These are phyloP conservation scores for Mystacornis crossleyi DNA, from an alignment of 2,113 vertebrate species.

Conservation along the genomic window DNA sequence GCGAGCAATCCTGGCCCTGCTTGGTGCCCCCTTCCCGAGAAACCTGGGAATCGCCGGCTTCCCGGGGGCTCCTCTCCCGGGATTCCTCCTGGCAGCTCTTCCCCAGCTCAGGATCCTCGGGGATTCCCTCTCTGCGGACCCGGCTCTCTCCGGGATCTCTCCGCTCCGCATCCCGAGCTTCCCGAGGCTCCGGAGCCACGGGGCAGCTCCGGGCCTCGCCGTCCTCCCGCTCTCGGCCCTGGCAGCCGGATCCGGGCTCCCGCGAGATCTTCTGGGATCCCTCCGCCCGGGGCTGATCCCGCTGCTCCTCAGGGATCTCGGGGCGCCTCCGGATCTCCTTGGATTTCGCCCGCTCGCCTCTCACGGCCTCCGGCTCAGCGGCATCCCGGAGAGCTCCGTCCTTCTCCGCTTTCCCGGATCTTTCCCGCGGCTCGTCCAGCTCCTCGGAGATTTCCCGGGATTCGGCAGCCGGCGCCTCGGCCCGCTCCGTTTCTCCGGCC, in stretches of 20 bases:
- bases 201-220: neutral
- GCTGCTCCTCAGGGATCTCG: rapidly evolving
- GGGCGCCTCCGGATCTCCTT: neutral
- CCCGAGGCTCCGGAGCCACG: neutral
- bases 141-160: neutral
- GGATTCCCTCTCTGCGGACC: rapidly evolving
- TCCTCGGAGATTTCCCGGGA: rapidly evolving
- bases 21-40: neutral
- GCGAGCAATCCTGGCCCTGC: neutral
- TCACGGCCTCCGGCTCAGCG: rapidly evolving
- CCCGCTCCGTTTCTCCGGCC: neutral
- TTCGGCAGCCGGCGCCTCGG: neutral
- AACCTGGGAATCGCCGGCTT: rapidly evolving
- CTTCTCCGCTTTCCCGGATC: rapidly evolving
- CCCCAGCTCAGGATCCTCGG: rapidly evolving
- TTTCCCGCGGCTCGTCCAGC: neutral
- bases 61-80: neutral
- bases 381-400: rapidly evolving
- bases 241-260: neutral
- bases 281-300: neutral
- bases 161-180: neutral
- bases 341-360: neutral
- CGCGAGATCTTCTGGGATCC: neutral
- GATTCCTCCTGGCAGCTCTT: neutral
- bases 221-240: neutral